phyloP scores from a whole-genome alignment of 2,888 invertebrate species.

The Amblyjoppa proteus region DNA sequence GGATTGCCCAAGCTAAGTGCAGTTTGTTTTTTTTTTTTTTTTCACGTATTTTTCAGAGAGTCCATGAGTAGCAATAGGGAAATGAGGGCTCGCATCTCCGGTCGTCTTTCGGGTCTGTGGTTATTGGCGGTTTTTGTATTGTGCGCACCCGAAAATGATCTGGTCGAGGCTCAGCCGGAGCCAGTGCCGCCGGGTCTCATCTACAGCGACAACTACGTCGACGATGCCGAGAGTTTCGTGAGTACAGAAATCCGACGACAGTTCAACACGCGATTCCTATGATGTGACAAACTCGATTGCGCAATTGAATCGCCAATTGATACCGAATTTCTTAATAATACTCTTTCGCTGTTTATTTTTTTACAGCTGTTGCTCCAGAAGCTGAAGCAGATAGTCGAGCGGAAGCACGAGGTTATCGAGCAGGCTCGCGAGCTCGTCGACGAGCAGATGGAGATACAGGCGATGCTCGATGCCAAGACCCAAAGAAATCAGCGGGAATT shows the following conservation, averaged over 20 bases:
- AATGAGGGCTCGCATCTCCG: constrained; percentile 77
- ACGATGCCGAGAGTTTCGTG: constrained; percentile 75
- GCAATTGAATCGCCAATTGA: not conserved
- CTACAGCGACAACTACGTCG: constrained; percentile 73
- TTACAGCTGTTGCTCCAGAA: constrained; percentile 73
- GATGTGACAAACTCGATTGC: not conserved
- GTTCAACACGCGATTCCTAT: not conserved
- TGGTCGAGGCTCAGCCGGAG: constrained; percentile 74
- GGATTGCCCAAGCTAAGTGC: not conserved
- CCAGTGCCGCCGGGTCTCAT: constrained; percentile 75
- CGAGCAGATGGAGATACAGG: constrained; percentile 77
- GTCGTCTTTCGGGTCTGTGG: constrained; percentile 74
- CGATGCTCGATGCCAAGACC: constrained; percentile 75
- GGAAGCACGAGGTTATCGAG: constrained; percentile 76
- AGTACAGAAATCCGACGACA: constrained; percentile 58
- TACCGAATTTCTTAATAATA: not conserved
- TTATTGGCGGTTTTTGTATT: constrained; percentile 75
- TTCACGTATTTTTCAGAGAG: constrained; percentile 52
- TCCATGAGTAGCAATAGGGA: constrained; percentile 67
- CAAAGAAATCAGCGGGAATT: constrained; percentile 72
- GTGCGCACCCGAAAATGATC: constrained; percentile 69
- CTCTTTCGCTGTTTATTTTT: not conserved
- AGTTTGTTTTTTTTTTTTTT: not conserved
- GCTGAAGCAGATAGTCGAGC: constrained; percentile 76
- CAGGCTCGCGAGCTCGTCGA: constrained; percentile 78